Base-by-base conservation (phyloP, 2,797 vertebrate genomes). In the Pagetopsis macropterus region DNA sequence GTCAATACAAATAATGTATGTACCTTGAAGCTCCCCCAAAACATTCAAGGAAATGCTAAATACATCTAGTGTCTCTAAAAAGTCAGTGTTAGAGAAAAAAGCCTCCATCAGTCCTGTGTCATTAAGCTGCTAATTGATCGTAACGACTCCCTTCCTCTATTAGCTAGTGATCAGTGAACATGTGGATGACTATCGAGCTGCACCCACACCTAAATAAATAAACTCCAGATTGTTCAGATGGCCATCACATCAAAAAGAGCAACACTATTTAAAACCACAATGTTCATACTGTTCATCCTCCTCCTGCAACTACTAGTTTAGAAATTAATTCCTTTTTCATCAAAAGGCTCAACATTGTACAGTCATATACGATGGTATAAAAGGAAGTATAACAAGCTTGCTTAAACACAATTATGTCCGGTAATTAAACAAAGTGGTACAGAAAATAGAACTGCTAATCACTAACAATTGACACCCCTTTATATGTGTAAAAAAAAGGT, bases 41-140 rank as follows among this genome's bases (percentile, higher is more conserved):
- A 45, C 33, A 37, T 37, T 7, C 33, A 37, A 37, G 33, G 33
- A 37, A 37, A 37, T 37, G 33, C 33, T 9, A 37, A 37, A 1
- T 2, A 37, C 8, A 37, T 41, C 31, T 31, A 43, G 19, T 27
- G 49, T 64, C 19, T 70, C 5, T 41, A 67, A 66, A 59, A 70
- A 63, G 33, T 51, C 19, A 44, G 57, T 65, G 48, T 66, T 40
- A 8, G 44, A 48, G 65, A 83, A 74, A 75, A 9, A 69, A 37
- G 33, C 75, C 63, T 78, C 79, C 71, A 84, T 82, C 78, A 73
- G 68, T 40, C 64, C 79, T 70, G 61, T 64, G 51, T 83, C 86
- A 94, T 88, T 93, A 89, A 76, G 75, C 70, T 68, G 61, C 76
- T 88, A 91, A 90, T 85, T 83, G 79, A 86, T 83, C 45, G 48